Evolutionary conservation across 2,888 invertebrate genomes (phyloP).

Genomic region (Acleris laterana): DNA sequence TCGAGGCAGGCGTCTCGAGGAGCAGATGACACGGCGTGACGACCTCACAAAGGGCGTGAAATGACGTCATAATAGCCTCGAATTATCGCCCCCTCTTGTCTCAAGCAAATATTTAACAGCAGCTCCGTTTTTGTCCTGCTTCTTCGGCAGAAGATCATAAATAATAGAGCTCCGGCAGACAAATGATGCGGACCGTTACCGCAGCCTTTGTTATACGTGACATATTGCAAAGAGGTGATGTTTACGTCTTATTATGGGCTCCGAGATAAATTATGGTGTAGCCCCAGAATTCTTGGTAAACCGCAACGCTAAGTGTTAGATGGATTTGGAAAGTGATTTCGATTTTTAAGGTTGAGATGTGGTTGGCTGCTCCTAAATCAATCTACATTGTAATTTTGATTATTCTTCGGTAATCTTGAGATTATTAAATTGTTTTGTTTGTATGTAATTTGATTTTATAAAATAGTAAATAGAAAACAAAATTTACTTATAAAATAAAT

Average conservation of each 20-base stretch:
- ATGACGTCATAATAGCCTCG: constrained; percentile 84
- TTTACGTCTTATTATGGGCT: constrained; percentile 82
- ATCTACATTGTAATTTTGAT: neutral
- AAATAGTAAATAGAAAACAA: no score
- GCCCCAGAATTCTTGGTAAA: constrained; percentile 56
- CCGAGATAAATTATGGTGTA: constrained; percentile 62
- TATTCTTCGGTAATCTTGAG: no score
- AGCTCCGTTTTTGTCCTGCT: constrained; percentile 77
- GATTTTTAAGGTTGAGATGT: constrained; percentile 9
- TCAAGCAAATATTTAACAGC: constrained; percentile 84
- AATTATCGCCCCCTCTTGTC: constrained; percentile 84
- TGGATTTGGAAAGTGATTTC: constrained; percentile 23
- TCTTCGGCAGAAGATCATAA: constrained; percentile 79
- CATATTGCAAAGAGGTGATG: constrained; percentile 78
- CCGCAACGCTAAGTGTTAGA: constrained; percentile 42
- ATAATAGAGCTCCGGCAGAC: constrained; percentile 77
- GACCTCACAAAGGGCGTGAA: constrained; percentile 83
- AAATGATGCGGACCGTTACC: constrained; percentile 82
- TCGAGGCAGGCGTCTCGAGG: constrained; percentile 80
- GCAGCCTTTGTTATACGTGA: constrained; percentile 76
- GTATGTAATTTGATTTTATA: no score
- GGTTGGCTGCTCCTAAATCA: neutral
- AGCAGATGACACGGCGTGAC: constrained; percentile 84
- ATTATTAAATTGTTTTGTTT: no score
- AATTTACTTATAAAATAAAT: no score